Evolutionary conservation across 2,113 vertebrate species (phyloP).

Genomic region (Equus przewalskii): DNA sequence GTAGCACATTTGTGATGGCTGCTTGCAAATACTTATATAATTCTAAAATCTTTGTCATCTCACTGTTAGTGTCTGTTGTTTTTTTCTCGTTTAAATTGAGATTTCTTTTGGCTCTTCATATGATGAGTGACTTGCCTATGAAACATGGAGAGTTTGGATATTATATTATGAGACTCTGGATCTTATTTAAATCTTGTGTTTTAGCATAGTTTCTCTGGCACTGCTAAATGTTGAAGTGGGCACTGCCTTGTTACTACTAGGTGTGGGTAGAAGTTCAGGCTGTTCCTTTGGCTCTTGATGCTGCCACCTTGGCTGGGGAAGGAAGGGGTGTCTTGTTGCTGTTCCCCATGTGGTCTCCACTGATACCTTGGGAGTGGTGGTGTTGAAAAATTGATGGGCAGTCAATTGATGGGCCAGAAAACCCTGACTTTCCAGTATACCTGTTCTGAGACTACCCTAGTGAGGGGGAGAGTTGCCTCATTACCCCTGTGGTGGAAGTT

Average conservation of each 20-base stretch:
- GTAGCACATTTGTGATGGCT: not conserved
- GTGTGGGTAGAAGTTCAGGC: not conserved
- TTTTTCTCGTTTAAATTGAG: not conserved
- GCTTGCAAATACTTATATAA: not conserved
- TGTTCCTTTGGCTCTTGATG: not conserved
- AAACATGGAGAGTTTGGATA: not conserved
- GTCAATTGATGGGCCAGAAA: not conserved
- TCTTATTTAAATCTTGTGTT: not conserved
- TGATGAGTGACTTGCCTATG: not conserved
- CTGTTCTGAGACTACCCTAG: not conserved
- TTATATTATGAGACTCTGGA: not conserved
- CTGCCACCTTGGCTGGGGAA: not conserved
- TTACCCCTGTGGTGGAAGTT: not conserved
- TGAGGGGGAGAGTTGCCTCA: not conserved
- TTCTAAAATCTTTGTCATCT: not conserved
- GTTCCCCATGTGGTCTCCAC: not conserved
- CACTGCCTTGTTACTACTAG: not conserved
- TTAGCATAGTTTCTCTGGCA: not conserved
- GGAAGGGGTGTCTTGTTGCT: not conserved
- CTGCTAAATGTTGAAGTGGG: not conserved
- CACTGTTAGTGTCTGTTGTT: not conserved
- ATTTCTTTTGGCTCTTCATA: not conserved
- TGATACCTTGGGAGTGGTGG: not conserved
- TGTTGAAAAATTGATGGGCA: not conserved
- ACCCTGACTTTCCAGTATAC: not conserved